Base-by-base conservation (phyloP, 2,888 invertebrate species). In the Melanargia galathea region DNA sequence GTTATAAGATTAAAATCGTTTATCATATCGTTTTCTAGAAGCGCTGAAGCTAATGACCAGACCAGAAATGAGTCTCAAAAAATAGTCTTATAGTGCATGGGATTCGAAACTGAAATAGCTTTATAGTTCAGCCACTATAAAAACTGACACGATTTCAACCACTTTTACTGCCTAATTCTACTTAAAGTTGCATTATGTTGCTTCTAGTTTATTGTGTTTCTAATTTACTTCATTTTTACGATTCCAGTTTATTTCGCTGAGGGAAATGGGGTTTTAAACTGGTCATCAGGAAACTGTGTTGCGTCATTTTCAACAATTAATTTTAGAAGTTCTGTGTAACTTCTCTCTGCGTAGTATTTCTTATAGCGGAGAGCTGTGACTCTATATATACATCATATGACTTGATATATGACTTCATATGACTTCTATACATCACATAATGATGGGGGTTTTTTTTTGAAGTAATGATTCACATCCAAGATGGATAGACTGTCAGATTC, bases 61-160 rank as follows among this genome's bases (percentile, higher is more conserved):
- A n/a, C n/a, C n/a, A n/a, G n/a, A n/a, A n/a, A n/a, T n/a, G n/a
- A n/a, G n/a, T n/a, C 30, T 30, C 13, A 35, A 11, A 13, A 35
- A 13, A 35, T 13, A 45, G 7, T n/a, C 20, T 13, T 16, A 18
- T 2, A 6, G 38, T 55, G 40, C 16, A 16, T 8, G 18, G 7
- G 8, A n/a, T 55, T 40, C 24, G 20, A 35, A 64, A 64, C 65
- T 54, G 63, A 67, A 65, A 65, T 65, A 67, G 57, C 11, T 65
- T 59, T 58, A 60, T 46, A 51, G 62, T 60, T 22, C 40, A 60
- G 49, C 52, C 43, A 56, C 60, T 35, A 65, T 61, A 67, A 65
- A 63, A 63, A 55, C 67, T 67, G 65, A 63, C 65, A 63, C 63
- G 54, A 45, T 43, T 62, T 54, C 55, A 45, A 65, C 63, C 60